phyloP scores from a whole-genome alignment of 2,888 invertebrate genomes.

The Notodonta dromedarius region DNA sequence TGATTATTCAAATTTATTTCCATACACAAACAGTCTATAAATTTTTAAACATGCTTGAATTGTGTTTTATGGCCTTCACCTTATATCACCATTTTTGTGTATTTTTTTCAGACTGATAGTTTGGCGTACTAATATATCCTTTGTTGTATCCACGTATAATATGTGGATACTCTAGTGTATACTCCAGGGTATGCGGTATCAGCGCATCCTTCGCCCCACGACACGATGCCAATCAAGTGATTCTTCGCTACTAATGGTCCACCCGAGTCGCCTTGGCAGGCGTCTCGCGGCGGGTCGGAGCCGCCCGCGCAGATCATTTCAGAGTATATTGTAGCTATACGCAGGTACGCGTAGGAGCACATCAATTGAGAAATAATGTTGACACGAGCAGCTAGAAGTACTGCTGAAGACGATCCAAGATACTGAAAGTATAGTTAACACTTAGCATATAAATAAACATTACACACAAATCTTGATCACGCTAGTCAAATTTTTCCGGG shows the following conservation, averaged over 20 bases:
- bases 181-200: conserved; percentile 81
- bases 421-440: conserved; percentile 51
- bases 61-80: not conserved
- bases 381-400: conserved; percentile 66
- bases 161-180: conserved; percentile 78
- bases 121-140: conserved; percentile 19
- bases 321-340: conserved; percentile 55
- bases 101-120: not conserved
- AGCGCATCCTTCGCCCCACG: conserved; percentile 85
- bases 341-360: conserved; percentile 68
- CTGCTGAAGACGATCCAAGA: conserved; percentile 57
- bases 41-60: not conserved
- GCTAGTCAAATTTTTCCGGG: no score
- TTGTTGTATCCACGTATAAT: conserved; percentile 62
- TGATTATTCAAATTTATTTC: conserved; percentile 7
- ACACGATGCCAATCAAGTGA: conserved; percentile 80
- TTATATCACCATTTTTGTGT: not conserved
- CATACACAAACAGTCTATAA: conserved; percentile 4
- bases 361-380: conserved; percentile 62
- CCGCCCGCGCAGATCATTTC: conserved; percentile 76
- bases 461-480: no score
- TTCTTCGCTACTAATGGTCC: conserved; percentile 81
- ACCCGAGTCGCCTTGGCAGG: conserved; percentile 85
- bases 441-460: no score
- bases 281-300: conserved; percentile 63